A percentile compares a stretch with the other conserved stretches of the same genome.
These are phyloP conservation scores for Drosophila antonietae DNA, from an alignment of 2,888 invertebrate species.

Conservation along the genomic window DNA sequence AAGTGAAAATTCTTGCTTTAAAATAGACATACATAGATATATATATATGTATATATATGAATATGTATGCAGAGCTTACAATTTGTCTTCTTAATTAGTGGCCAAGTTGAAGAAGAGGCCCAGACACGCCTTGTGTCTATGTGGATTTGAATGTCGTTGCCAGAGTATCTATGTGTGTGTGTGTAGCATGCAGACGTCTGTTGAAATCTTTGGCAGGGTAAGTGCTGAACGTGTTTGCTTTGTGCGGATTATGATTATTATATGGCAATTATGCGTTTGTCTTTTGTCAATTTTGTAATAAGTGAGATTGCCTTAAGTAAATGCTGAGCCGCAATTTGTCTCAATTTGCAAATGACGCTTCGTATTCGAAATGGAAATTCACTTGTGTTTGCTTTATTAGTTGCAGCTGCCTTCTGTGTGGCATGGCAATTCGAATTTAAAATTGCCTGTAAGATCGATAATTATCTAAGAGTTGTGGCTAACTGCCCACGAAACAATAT, in stretches of 20 bases:
- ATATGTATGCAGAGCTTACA: constrained; percentile 34
- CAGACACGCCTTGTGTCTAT: constrained; percentile 23
- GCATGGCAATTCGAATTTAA: constrained; percentile 19
- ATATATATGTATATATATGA: neutral
- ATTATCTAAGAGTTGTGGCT: constrained; percentile 34
- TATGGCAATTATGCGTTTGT: constrained; percentile 77
- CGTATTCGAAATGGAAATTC: constrained; percentile 38
- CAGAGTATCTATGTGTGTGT: constrained; percentile 1
- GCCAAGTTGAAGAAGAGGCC: constrained; percentile 53
- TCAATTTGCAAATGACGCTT: constrained; percentile 67
- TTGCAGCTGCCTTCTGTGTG: constrained; percentile 13
- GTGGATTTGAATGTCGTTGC: constrained; percentile 25
- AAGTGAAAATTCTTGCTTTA: constrained; percentile 30
- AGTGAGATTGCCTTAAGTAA: constrained; percentile 71
- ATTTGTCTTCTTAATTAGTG: constrained; percentile 80
- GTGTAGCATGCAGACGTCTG: constrained; percentile 19
- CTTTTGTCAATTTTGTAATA: constrained; percentile 75
- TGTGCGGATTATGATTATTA: constrained; percentile 80
- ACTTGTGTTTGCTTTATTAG: constrained; percentile 28
- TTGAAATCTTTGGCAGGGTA: constrained; percentile 16
- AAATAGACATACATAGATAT: constrained; percentile 21
- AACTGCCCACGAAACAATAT: constrained; percentile 56
- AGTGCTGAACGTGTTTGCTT: constrained; percentile 65
- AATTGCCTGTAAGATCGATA: constrained; percentile 59
- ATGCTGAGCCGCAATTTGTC: constrained; percentile 61